Percentiles rank a stretch among this genome's conserved stretches.
Evolutionary conservation across 2,113 vertebrate genomes (phyloP).

Genomic region (Hyla sarda): DNA sequence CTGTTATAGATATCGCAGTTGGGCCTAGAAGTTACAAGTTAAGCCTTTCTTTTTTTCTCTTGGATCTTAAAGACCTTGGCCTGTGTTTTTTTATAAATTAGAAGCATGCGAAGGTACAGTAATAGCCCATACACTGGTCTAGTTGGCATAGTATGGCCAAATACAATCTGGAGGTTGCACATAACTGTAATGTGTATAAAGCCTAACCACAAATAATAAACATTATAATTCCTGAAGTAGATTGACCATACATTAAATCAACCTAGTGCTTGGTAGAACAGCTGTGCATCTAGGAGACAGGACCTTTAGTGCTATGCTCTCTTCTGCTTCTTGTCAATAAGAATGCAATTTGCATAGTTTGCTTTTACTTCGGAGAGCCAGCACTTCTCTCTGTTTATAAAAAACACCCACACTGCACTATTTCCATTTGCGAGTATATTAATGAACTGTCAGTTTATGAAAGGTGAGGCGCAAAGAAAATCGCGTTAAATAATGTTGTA

Average conservation of each 20-base stretch:
- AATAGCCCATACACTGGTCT: background rate
- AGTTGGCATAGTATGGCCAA: too few species aligned
- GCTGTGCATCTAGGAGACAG: background rate
- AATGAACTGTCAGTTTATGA: slow-evolving; percentile 19
- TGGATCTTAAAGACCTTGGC: too few species aligned
- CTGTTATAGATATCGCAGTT: too few species aligned
- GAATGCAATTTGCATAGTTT: slow-evolving; percentile 27
- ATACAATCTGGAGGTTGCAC: too few species aligned
- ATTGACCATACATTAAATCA: background rate
- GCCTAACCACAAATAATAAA: background rate
- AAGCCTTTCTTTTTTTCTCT: too few species aligned
- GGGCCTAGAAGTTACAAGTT: too few species aligned
- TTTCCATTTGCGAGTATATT: slow-evolving; percentile 19
- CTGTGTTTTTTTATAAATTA: too few species aligned
- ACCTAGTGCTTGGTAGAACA: background rate
- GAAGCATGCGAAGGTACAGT: background rate
- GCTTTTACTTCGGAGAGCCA: slow-evolving; percentile 5
- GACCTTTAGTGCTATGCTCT: background rate
- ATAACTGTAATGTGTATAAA: background rate
- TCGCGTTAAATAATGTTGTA: slow-evolving; percentile 6
- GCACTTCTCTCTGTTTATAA: slow-evolving; percentile 4
- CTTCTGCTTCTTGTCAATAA: background rate
- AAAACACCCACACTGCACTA: background rate
- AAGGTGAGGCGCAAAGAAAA: slow-evolving; percentile 19
- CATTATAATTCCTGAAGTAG: background rate